These are phyloP conservation scores for Nephrotoma guestfalica DNA, from an alignment of 2,888 invertebrate species.

Conservation along the genomic window DNA sequence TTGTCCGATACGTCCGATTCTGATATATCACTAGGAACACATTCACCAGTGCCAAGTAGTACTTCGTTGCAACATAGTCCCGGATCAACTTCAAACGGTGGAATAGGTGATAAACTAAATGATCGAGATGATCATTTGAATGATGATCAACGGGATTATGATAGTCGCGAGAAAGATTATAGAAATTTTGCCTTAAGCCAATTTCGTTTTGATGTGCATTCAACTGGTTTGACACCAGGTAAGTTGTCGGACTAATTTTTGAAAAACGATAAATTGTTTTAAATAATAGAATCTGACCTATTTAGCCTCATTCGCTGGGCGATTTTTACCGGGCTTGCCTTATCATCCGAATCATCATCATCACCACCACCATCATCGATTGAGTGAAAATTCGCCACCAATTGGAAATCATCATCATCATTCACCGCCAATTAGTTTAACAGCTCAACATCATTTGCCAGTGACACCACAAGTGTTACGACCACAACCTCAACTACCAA, in stretches of 20 bases:
- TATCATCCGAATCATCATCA: conserved; percentile 15
- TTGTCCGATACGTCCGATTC: conserved; percentile 32
- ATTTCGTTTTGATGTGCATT: conserved; percentile 15
- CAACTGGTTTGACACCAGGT: conserved; percentile 10
- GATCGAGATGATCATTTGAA: conserved; percentile 30
- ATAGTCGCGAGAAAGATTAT: conserved; percentile 23
- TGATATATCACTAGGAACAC: conserved; percentile 32
- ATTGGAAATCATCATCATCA: conserved; percentile 9
- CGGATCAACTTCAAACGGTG: conserved; percentile 28
- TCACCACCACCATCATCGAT: neutral
- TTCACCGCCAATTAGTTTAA: conserved; percentile 11
- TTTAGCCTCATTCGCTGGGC: conserved; percentile 24
- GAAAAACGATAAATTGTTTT: neutral
- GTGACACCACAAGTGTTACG: conserved; percentile 31
- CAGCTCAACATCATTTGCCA: conserved; percentile 21
- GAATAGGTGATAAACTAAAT: conserved; percentile 14
- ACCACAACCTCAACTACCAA: conserved; percentile 30
- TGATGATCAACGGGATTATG: conserved; percentile 21
- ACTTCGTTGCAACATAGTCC: conserved; percentile 32
- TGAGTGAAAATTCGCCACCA: conserved; percentile 10
- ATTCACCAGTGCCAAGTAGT: conserved; percentile 32
- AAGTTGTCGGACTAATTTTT: neutral
- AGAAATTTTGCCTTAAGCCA: conserved; percentile 8
- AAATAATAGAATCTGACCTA: neutral
- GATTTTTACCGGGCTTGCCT: conserved; percentile 31